Conservation (phyloP, 1,140 invertebrate genomes). For the Hycleus phaleratus region DNA sequence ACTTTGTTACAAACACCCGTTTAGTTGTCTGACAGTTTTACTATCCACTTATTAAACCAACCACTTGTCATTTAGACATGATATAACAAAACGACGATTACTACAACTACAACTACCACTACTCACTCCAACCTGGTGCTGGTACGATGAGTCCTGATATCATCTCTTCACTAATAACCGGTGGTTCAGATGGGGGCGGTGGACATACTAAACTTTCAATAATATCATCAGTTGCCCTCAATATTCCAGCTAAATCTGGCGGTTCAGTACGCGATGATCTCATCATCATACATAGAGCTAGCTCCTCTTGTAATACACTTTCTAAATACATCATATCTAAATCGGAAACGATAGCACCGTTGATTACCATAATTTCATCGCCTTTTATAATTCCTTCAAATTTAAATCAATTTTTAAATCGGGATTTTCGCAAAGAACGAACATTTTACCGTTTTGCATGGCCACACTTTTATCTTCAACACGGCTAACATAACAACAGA, state of each 20-base stretch:
- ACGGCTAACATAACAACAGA: slow-evolving; percentile 92
- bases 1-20: too few relatives aligned
- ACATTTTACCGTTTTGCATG: slow-evolving; percentile 76
- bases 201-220: slow-evolving; percentile 93
- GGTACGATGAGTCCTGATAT: slow-evolving; percentile 93
- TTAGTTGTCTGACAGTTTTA: too few relatives aligned
- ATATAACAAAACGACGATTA: not conserved
- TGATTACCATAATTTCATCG: slow-evolving; percentile 98
- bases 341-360: slow-evolving; percentile 94
- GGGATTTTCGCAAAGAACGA: not conserved
- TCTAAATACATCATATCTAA: slow-evolving; percentile 99
- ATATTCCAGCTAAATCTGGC: slow-evolving; percentile 74
- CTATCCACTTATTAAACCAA: too few relatives aligned
- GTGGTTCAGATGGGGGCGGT: slow-evolving; percentile 86
- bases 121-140: slow-evolving; percentile 59
- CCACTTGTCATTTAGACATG: too few relatives aligned
- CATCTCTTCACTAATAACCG: slow-evolving; percentile 90
- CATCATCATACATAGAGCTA: slow-evolving; percentile 96
- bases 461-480: slow-evolving; percentile 92
- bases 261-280: slow-evolving; percentile 91
- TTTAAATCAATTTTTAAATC: not conserved
- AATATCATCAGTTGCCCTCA: slow-evolving; percentile 83
- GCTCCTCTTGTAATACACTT: slow-evolving; percentile 88
- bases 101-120: not conserved
- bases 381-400: slow-evolving; percentile 85